A percentile compares a stretch with the other conserved stretches of the same genome.
Conservation (phyloP, 2,797 vertebrate genomes). For the Falco biarmicus region DNA sequence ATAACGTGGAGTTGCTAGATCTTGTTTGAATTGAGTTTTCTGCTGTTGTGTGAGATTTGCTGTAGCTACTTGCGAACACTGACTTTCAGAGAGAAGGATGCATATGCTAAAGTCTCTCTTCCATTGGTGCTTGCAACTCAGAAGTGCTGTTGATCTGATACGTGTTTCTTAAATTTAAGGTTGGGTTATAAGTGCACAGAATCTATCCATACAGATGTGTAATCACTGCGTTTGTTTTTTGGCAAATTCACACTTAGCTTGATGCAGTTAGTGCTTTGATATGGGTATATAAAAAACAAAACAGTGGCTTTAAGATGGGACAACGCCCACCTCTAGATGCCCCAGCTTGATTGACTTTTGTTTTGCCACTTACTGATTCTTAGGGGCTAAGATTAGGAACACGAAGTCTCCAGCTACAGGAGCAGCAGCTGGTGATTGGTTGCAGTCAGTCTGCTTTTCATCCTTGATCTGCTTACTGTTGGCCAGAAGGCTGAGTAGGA, state of each 20-base stretch:
- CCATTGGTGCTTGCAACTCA: background rate
- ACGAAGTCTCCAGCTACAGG: background rate
- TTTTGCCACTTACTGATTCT: background rate
- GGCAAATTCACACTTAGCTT: background rate
- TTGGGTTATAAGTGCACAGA: background rate
- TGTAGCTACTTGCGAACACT: background rate
- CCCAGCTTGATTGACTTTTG: background rate
- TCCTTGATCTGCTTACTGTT: background rate
- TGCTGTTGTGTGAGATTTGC: background rate
- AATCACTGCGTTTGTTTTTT: background rate
- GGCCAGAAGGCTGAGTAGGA: background rate
- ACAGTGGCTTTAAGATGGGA: background rate
- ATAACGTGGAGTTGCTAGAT: background rate
- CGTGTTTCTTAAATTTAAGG: background rate
- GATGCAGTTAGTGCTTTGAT: background rate
- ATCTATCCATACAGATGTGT: background rate
- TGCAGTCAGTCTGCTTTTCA: background rate
- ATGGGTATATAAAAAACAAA: background rate
- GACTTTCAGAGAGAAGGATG: background rate
- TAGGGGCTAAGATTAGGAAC: background rate
- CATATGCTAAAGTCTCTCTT: background rate
- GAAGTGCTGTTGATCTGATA: background rate
- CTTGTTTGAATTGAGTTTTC: background rate
- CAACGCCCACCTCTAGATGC: background rate
- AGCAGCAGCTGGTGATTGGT: background rate